A percentile compares a stretch with the other conserved stretches of the same genome.
These are phyloP conservation scores for Haliclona indistincta DNA, from an alignment of 37 sponge, comb jelly and placozoan species.

Conservation along the genomic window DNA sequence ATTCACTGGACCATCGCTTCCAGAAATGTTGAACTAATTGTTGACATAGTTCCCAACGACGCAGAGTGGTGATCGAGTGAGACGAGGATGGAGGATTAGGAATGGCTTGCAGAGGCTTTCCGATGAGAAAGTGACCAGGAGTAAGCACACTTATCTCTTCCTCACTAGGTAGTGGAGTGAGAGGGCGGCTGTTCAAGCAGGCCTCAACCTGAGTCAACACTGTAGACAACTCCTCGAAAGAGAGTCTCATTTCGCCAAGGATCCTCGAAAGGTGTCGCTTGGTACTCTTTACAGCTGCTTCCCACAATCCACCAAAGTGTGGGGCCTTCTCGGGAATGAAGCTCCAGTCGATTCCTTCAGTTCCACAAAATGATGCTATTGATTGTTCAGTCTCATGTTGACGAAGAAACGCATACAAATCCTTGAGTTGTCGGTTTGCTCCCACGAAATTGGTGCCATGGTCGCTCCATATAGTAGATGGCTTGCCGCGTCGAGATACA, in stretches of 20 bases:
- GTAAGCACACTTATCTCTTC: slow-evolving; percentile 39
- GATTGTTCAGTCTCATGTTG: slow-evolving; percentile 13
- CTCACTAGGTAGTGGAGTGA: background rate
- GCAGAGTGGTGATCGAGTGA: too few species aligned
- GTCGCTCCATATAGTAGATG: slow-evolving; percentile 47
- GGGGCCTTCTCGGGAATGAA: slow-evolving; percentile 42
- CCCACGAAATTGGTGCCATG: slow-evolving; percentile 55
- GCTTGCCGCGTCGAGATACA: slow-evolving; percentile 30
- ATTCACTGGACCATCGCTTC: too few species aligned
- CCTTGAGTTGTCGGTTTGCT: slow-evolving; percentile 27
- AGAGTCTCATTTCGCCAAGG: background rate
- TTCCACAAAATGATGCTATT: slow-evolving; percentile 32
- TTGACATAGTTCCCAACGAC: too few species aligned
- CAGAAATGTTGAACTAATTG: too few species aligned
- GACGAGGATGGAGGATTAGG: too few species aligned
- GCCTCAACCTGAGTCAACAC: slow-evolving; percentile 26
- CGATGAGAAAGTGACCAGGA: slow-evolving; percentile 46
- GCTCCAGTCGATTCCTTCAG: slow-evolving; percentile 24
- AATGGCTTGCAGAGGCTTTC: too few species aligned
- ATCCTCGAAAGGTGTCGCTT: background rate
- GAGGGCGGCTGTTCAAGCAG: slow-evolving; percentile 30
- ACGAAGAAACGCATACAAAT: slow-evolving; percentile 13
- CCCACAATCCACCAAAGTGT: slow-evolving; percentile 44
- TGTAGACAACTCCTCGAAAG: slow-evolving; percentile 19
- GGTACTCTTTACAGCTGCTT: slow-evolving; percentile 26